Evolutionary conservation across 2,797 vertebrate species (phyloP).

Genomic region (Toxotes lorentzi): DNA sequence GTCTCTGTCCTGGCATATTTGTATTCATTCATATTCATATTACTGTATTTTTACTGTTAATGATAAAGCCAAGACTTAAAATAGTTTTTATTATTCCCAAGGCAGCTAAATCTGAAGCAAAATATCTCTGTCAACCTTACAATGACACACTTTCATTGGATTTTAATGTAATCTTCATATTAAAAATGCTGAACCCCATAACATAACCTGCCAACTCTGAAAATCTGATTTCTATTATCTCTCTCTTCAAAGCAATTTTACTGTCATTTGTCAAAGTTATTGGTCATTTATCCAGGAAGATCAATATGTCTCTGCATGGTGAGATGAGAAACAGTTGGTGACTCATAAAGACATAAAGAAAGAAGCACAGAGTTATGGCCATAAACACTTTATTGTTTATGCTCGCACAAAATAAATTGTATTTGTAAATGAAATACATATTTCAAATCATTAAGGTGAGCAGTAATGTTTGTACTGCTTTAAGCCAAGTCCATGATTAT

Average conservation of each 20-base stretch:
- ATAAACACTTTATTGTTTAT: slow-evolving; percentile 77
- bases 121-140: slow-evolving; percentile 55
- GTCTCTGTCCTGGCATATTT: background rate
- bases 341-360: slow-evolving; percentile 74
- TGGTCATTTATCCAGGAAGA: slow-evolving; percentile 75
- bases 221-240: slow-evolving; percentile 77
- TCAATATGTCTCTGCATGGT: slow-evolving; percentile 61
- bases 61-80: slow-evolving; percentile 46
- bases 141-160: slow-evolving; percentile 70
- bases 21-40: slow-evolving; percentile 4
- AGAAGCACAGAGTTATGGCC: slow-evolving; percentile 64
- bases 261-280: slow-evolving; percentile 81
- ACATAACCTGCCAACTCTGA: slow-evolving; percentile 73
- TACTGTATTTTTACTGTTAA: slow-evolving; percentile 46
- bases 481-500: slow-evolving; percentile 33
- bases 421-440: slow-evolving; percentile 66
- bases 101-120: slow-evolving; percentile 50
- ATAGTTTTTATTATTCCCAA: slow-evolving; percentile 64
- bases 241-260: slow-evolving; percentile 76
- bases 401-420: slow-evolving; percentile 59
- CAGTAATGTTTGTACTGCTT: slow-evolving; percentile 32
- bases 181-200: slow-evolving; percentile 74
- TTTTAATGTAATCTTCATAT: slow-evolving; percentile 75
- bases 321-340: slow-evolving; percentile 65
- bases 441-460: slow-evolving; percentile 44